Conservation (phyloP, 2,113 vertebrate genomes). For the Maccullochella peelii region DNA sequence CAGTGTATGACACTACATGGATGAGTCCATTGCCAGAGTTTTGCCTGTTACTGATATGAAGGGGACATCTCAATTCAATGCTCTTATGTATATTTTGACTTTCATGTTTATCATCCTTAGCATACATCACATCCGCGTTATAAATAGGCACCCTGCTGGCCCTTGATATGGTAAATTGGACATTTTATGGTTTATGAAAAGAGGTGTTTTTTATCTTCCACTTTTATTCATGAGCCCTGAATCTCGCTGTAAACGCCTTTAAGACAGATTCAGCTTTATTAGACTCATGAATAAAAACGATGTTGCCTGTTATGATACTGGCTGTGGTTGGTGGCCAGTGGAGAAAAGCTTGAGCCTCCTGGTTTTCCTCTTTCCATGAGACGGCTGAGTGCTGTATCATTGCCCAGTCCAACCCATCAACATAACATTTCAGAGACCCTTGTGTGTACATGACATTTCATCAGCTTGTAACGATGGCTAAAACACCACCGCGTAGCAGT, state of each 20-base stretch:
- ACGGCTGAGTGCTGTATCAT: constrained; percentile 22
- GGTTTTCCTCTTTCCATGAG: constrained; percentile 18
- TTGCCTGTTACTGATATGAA: constrained; percentile 75
- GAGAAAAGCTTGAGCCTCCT: constrained; percentile 25
- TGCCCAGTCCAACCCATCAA: constrained; percentile 14
- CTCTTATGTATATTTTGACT: constrained; percentile 77
- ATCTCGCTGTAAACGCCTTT: constrained; percentile 70
- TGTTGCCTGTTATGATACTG: constrained; percentile 52
- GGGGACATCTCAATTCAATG: constrained; percentile 66
- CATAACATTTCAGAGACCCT: constrained; percentile 34
- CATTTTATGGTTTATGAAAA: constrained; percentile 84
- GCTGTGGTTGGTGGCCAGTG: constrained; percentile 47
- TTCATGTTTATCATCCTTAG: constrained; percentile 82
- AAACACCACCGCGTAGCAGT: constrained; percentile 18
- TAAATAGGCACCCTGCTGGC: constrained; percentile 77
- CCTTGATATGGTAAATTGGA: constrained; percentile 85
- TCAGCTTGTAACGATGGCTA: constrained; percentile 31
- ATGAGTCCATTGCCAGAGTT: constrained; percentile 75
- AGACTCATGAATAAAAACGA: constrained; percentile 73
- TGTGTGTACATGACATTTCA: constrained; percentile 49
- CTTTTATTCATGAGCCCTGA: constrained; percentile 77
- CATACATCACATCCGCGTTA: constrained; percentile 76
- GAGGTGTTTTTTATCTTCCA: constrained; percentile 76
- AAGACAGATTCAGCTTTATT: constrained; percentile 79
- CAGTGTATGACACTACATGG: constrained; percentile 57